Evolutionary conservation across 2,888 invertebrate genomes (phyloP).

Genomic region (Autographa pulchrina): DNA sequence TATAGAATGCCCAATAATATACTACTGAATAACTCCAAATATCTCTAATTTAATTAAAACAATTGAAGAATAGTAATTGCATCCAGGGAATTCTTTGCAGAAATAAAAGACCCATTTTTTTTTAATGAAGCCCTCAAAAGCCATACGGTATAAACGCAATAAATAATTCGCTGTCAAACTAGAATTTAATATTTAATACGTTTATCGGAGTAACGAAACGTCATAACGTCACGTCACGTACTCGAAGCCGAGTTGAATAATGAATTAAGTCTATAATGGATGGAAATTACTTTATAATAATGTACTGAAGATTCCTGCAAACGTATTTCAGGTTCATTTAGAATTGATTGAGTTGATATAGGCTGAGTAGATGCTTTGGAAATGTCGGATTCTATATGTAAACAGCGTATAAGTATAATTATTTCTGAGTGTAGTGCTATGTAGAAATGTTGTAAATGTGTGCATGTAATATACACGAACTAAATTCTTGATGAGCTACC

Average conservation of each 20-base stretch:
- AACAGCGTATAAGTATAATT: neutral
- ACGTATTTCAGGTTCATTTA: conserved; percentile 4
- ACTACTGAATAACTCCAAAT: too few species aligned
- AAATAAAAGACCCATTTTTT: neutral
- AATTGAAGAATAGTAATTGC: neutral
- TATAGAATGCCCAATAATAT: too few species aligned
- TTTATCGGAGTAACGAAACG: conserved; percentile 46
- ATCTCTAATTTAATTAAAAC: neutral
- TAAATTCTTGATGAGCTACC: too few species aligned
- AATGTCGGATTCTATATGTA: neutral
- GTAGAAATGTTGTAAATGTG: too few species aligned
- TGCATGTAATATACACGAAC: too few species aligned
- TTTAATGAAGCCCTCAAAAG: conserved; percentile 5
- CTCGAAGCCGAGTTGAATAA: conserved; percentile 51
- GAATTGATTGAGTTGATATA: neutral
- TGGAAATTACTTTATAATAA: conserved; percentile 40
- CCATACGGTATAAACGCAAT: conserved; percentile 31
- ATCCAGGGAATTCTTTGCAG: neutral
- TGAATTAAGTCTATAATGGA: conserved; percentile 46
- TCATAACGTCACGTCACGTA: conserved; percentile 40
- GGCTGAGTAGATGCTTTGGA: neutral
- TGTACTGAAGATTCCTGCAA: conserved; percentile 8
- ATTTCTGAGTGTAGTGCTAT: too few species aligned
- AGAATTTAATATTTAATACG: conserved; percentile 60
- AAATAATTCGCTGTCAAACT: conserved; percentile 54